Percentiles rank a stretch among this genome's conserved stretches.
Evolutionary conservation across 2,888 invertebrate species (phyloP).

Genomic region (Ellobium chinense): DNA sequence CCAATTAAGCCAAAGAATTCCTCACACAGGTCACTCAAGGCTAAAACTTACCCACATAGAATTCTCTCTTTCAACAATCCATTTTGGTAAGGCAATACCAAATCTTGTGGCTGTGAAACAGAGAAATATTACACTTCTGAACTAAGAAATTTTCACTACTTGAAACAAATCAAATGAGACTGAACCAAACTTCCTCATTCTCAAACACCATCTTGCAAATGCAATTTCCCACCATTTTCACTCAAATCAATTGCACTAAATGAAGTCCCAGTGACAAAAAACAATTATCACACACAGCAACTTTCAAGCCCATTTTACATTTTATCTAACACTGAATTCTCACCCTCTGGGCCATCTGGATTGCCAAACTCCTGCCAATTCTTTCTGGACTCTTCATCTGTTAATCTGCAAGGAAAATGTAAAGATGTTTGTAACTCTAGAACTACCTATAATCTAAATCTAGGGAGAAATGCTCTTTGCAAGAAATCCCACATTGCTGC

Average conservation of each 20-base stretch:
- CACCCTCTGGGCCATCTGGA: slow-evolving; percentile 96
- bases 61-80: slow-evolving; percentile 99
- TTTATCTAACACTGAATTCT: too few relatives aligned
- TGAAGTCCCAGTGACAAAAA: too few relatives aligned
- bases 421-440: background rate
- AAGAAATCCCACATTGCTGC: background rate
- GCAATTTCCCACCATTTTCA: too few relatives aligned
- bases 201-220: too few relatives aligned
- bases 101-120: slow-evolving; percentile 91
- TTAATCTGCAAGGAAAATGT: slow-evolving; percentile 84
- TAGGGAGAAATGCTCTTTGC: background rate
- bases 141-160: background rate
- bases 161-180: too few relatives aligned
- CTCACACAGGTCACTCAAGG: too few relatives aligned
- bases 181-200: too few relatives aligned
- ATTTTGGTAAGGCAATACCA: slow-evolving; percentile 99
- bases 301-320: too few relatives aligned
- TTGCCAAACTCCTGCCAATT: slow-evolving; percentile 99
- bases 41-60: slow-evolving; percentile 94
- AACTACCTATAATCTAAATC: too few relatives aligned
- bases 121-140: background rate
- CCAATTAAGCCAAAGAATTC: too few relatives aligned
- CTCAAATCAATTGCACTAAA: too few relatives aligned
- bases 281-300: too few relatives aligned
- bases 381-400: slow-evolving; percentile 96